phyloP scores from a whole-genome alignment of 2,888 invertebrate species.

The Hartigia nigra region DNA sequence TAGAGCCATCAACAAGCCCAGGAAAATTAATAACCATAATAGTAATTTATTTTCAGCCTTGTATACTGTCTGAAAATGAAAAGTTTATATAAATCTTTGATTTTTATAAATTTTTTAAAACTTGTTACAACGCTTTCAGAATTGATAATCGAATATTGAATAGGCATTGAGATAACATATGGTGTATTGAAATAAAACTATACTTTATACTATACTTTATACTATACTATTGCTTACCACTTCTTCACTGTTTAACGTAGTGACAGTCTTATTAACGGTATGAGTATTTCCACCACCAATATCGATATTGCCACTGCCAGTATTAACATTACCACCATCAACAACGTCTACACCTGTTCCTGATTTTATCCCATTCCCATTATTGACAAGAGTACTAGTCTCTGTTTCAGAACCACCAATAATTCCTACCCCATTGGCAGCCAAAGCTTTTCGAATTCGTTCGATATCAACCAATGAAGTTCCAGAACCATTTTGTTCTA shows the following conservation, averaged over 20 bases:
- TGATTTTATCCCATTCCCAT: not conserved
- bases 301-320: constrained; percentile 64
- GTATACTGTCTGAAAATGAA: constrained; percentile 72
- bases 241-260: constrained; percentile 9
- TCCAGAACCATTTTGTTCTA: constrained; percentile 55
- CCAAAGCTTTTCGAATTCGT: constrained; percentile 56
- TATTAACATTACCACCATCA: constrained; percentile 69
- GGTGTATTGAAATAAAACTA: not conserved
- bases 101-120: not conserved
- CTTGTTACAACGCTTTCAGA: not conserved
- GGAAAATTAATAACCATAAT: constrained; percentile 82
- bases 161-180: too few species aligned
- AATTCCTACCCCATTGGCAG: constrained; percentile 60
- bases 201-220: not conserved
- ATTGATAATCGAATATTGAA: not conserved
- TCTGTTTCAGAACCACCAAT: constrained; percentile 39
- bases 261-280: constrained; percentile 32
- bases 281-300: constrained; percentile 16
- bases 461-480: constrained; percentile 60
- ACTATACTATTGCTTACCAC: not conserved
- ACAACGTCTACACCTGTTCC: constrained; percentile 65
- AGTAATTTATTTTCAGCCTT: constrained; percentile 78
- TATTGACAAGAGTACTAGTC: not conserved
- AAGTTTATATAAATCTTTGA: not conserved
- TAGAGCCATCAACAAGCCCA: constrained; percentile 80